Base-by-base conservation (phyloP, 2,797 vertebrate species). In the Avahi laniger region DNA sequence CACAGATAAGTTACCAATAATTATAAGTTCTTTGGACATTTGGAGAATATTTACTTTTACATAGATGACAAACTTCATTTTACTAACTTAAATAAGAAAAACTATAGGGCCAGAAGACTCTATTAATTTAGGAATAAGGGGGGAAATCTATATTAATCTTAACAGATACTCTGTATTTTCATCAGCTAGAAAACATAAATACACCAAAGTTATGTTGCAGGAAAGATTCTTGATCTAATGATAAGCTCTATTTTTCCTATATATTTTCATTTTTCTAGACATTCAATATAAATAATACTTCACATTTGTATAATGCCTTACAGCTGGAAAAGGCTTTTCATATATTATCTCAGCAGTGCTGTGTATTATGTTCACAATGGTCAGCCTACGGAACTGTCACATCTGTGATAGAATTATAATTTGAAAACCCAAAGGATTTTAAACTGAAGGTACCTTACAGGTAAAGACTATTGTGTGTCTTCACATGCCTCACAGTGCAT, bases 31-130 rank as follows among this genome's bases (percentile, higher is more conserved):
- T 93, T n/a, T 85, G 46, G 69, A 76, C 26, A 82, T 61, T 81
- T 26, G 70, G 38, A 89, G 38, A 72, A 67, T 54, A 61, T 96
- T 57, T 95, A 33, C 70, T 78, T 96, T 79, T 90, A 85, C 0
- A 9, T n/a, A 67, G 11, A 61, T 61, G 61, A 63, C 54, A 84
- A 78, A 65, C 41, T 76, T 89, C 30, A 84, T 72, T 82, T 82
- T 35, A 33, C 84, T 86, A 12, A 94, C 80, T 65, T 87, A 94
- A 91, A 80, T 76, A 89, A 89, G 65, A 83, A 89, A 91, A 82
- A 41, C 17, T 76, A 26, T 35, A 67, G 24, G 59, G 15, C 41
- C 61, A 90, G 59, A 86, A 92, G 14, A 82, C 28, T 59, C 52
- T 30, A 79, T 81, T 89, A 86, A 30, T 17, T 97, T 63, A 81